These are phyloP conservation scores for Nettapus auritus DNA, from an alignment of 2,113 vertebrate species.

Conservation along the genomic window DNA sequence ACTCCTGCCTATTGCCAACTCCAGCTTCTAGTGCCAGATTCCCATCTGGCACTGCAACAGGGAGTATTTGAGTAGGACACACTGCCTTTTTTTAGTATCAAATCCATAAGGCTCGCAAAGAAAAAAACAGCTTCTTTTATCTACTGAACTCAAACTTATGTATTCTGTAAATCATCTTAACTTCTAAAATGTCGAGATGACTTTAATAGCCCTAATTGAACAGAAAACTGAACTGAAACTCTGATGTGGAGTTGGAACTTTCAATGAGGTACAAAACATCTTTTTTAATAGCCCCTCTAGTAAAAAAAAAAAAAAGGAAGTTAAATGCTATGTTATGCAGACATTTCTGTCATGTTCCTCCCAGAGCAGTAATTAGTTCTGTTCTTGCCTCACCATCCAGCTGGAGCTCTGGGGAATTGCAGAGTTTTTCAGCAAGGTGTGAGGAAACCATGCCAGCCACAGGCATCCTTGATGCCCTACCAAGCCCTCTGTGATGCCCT, in stretches of 20 bases:
- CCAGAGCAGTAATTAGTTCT: neutral
- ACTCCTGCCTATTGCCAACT: constrained; percentile 23
- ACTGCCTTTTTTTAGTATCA: constrained; percentile 53
- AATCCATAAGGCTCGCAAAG: constrained; percentile 43
- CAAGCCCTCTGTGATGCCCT: neutral
- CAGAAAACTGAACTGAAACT: constrained; percentile 26
- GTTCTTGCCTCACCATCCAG: neutral
- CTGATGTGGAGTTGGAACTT: neutral
- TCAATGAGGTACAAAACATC: neutral
- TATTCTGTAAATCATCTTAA: constrained; percentile 40
- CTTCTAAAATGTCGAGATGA: constrained; percentile 35
- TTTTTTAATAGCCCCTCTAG: neutral
- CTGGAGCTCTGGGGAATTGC: neutral
- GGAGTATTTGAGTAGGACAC: constrained; percentile 14
- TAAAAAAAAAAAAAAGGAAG: neutral
- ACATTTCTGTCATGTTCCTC: neutral
- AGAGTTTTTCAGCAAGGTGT: neutral
- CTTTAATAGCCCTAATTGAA: constrained; percentile 52
- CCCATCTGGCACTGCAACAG: constrained; percentile 24
- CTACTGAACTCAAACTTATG: constrained; percentile 28
- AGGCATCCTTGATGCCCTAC: accelerated
- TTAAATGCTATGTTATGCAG: neutral
- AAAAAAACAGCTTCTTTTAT: constrained; percentile 50
- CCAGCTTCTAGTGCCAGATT: constrained; percentile 43
- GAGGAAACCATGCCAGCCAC: neutral